phyloP scores from a whole-genome alignment of 2,113 vertebrate genomes.

The Hemiscyllium ocellatum region DNA sequence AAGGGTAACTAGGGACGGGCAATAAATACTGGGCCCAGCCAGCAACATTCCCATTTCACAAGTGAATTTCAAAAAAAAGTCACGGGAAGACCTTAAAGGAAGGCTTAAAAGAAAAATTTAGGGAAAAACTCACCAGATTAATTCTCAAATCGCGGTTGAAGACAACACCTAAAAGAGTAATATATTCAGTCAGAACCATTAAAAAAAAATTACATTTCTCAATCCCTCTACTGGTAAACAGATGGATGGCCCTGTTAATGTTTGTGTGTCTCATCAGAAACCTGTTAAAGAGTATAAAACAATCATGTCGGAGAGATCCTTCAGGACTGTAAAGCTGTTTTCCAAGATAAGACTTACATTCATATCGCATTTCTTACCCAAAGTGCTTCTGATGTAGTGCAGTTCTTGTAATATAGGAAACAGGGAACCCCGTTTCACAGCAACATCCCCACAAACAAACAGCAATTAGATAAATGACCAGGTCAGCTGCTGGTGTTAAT shows the following conservation, averaged over 20 bases:
- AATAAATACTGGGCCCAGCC: no score
- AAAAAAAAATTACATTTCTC: not conserved
- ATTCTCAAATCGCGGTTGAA: constrained; percentile 63
- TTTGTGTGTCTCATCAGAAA: not conserved
- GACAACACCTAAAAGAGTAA: constrained; percentile 47
- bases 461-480: not conserved
- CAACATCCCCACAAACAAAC: no score
- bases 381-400: not conserved
- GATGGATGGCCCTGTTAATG: not conserved
- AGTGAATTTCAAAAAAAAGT: not conserved
- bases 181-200: not conserved
- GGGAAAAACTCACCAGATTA: constrained; percentile 54
- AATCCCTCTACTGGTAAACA: not conserved
- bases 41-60: not conserved
- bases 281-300: not conserved
- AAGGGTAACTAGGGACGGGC: no score
- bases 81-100: not conserved
- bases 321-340: not conserved
- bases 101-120: not conserved
- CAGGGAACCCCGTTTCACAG: not conserved
- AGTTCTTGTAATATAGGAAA: not conserved
- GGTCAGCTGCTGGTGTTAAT: no score
- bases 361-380: not conserved
- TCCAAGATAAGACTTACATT: not conserved
- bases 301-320: not conserved